A percentile compares a stretch with the other conserved stretches of the same genome.
These are phyloP conservation scores for Hypocryptadius cinnamomeus DNA, from an alignment of 2,113 vertebrate species.

Conservation along the genomic window DNA sequence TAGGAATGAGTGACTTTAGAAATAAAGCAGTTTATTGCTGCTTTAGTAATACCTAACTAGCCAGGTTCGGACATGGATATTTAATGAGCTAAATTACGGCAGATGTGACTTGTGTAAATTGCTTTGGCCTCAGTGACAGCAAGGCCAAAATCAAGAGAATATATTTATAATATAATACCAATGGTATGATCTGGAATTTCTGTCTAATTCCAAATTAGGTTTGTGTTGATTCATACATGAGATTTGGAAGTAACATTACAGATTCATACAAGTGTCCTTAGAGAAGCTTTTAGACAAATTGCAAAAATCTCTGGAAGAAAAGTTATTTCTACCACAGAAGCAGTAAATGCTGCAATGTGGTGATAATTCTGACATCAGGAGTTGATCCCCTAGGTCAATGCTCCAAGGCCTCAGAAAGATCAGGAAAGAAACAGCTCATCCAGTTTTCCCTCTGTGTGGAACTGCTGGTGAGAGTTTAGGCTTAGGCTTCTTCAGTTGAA, in stretches of 20 bases:
- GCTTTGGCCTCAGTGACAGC: neutral
- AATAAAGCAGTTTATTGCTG: neutral
- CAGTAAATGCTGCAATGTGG: neutral
- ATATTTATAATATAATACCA: neutral
- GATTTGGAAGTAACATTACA: neutral
- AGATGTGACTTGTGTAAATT: neutral
- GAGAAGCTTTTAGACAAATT: neutral
- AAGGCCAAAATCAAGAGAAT: neutral
- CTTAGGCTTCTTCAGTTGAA: neutral
- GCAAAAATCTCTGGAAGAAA: neutral
- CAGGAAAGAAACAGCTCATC: rapidly evolving
- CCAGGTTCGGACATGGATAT: neutral
- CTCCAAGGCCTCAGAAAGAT: neutral
- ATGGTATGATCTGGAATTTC: neutral
- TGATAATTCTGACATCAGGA: neutral
- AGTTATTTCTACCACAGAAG: neutral
- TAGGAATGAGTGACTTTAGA: neutral
- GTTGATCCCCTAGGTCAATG: rapidly evolving
- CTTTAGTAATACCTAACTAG: neutral
- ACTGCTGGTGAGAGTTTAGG: neutral
- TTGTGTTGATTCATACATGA: neutral
- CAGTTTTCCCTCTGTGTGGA: neutral
- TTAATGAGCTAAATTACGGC: neutral
- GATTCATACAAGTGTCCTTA: neutral
- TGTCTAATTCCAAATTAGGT: neutral